These are phyloP conservation scores for Sisor rabdophorus DNA, from an alignment of 2,113 vertebrate genomes.

Conservation along the genomic window DNA sequence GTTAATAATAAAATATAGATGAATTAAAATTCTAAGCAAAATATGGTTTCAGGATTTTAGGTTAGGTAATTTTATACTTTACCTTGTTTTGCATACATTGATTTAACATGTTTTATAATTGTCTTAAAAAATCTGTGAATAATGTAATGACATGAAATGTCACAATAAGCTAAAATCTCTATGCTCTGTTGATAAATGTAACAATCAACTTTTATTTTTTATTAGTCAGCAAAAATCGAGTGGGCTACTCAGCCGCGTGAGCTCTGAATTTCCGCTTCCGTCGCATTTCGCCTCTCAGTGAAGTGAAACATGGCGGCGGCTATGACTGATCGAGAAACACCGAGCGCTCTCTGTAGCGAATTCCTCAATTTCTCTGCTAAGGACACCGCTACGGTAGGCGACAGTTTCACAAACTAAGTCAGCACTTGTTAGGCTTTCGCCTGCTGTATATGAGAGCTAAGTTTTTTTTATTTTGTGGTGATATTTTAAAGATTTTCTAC, in stretches of 20 bases:
- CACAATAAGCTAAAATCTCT: too few species aligned
- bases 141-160: too few species aligned
- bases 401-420: conserved; percentile 27
- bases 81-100: too few species aligned
- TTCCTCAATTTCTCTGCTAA: conserved; percentile 69
- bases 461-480: background rate
- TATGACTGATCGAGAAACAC: conserved; percentile 58
- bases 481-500: conserved; percentile 12
- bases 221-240: conserved; percentile 47
- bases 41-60: too few species aligned
- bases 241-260: background rate
- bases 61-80: too few species aligned
- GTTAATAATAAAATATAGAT: too few species aligned
- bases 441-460: background rate
- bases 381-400: conserved; percentile 70
- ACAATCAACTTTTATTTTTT: background rate
- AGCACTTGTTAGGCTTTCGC: background rate
- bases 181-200: too few species aligned
- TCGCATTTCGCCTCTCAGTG: conserved; percentile 30
- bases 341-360: conserved; percentile 59
- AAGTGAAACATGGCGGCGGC: conserved; percentile 70
- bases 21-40: too few species aligned
- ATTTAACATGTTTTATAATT: too few species aligned
- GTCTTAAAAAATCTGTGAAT: too few species aligned
- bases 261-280: conserved; percentile 56